Conservation (phyloP, 2,888 invertebrate genomes). For the Meiosimyza platycephala region DNA sequence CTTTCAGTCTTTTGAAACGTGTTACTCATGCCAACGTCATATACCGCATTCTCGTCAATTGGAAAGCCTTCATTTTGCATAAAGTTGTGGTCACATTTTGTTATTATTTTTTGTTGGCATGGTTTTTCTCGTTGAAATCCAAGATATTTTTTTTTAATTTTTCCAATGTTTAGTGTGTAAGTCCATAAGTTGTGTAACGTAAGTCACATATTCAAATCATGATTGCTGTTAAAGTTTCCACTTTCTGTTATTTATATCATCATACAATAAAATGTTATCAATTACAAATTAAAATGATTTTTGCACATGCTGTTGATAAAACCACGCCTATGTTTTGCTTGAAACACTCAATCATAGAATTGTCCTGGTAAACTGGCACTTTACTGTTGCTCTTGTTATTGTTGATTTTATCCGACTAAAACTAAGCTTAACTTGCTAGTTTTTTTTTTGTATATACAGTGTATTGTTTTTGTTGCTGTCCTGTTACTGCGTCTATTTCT, state of each 20-base stretch:
- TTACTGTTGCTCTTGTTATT: neutral
- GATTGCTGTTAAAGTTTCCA: too few relatives aligned
- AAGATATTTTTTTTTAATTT: neutral
- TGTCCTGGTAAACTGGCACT: neutral
- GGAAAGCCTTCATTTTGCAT: slow-evolving; percentile 24
- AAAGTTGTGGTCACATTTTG: slow-evolving; percentile 21
- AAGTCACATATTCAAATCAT: too few relatives aligned
- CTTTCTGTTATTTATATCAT: too few relatives aligned
- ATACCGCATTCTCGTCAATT: neutral
- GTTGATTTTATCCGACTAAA: neutral
- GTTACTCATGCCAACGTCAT: neutral
- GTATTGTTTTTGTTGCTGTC: neutral
- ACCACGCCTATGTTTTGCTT: too few relatives aligned
- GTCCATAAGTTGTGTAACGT: too few relatives aligned
- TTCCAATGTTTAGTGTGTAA: neutral
- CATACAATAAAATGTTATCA: too few relatives aligned
- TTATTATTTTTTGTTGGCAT: neutral
- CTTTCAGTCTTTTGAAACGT: slow-evolving; percentile 3
- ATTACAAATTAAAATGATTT: too few relatives aligned
- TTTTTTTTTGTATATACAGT: neutral
- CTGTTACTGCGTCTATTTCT: too few relatives aligned
- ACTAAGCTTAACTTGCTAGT: neutral
- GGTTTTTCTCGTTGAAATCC: neutral
- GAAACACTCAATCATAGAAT: too few relatives aligned
- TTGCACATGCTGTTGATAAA: too few relatives aligned